phyloP scores from a whole-genome alignment of 2,113 vertebrate species.

The Tragelaphus strepsiceros region DNA sequence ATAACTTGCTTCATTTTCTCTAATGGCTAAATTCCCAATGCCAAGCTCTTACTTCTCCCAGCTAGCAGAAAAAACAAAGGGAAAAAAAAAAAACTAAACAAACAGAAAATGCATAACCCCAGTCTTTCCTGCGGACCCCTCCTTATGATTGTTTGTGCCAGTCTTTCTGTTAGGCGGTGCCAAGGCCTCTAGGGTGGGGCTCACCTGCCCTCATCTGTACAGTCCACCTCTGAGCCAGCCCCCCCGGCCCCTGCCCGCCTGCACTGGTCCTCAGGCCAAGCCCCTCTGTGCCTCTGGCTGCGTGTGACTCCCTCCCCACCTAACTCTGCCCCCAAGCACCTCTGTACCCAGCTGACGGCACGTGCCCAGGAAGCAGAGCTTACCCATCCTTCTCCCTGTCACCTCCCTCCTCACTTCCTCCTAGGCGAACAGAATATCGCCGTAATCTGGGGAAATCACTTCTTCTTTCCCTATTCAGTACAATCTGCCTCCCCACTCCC shows the following conservation, averaged over 20 bases:
- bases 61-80: background rate
- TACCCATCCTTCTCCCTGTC: background rate
- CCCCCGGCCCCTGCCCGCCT: background rate
- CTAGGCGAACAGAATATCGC: background rate
- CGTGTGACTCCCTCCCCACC: fast-evolving
- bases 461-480: background rate
- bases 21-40: background rate
- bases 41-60: background rate
- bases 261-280: background rate
- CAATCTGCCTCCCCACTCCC: background rate
- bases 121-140: background rate
- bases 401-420: background rate
- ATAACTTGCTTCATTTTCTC: background rate
- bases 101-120: background rate
- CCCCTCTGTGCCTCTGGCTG: background rate
- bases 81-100: background rate
- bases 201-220: background rate
- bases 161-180: background rate
- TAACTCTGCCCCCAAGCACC: no score
- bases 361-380: background rate
- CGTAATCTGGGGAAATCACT: background rate
- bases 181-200: background rate
- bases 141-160: background rate
- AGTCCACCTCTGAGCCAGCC: background rate
- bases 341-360: background rate